A percentile compares a stretch with the other conserved stretches of the same genome.
Conservation (phyloP, 2,113 vertebrate species). For the Emydocephalus ijimae region DNA sequence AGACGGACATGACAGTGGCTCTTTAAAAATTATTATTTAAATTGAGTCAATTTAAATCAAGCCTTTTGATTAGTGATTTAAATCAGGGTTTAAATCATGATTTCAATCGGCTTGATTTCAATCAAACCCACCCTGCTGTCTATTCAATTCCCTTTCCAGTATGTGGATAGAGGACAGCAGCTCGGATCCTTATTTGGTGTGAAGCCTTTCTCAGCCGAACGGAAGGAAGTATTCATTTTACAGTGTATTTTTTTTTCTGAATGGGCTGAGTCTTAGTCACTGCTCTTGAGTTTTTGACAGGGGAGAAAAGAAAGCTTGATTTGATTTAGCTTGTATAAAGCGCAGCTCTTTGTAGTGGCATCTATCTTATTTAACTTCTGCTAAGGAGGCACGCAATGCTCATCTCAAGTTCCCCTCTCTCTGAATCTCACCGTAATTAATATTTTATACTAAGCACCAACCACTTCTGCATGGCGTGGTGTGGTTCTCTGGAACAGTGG, state of each 20-base stretch:
- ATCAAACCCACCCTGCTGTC: no score
- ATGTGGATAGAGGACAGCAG: not conserved
- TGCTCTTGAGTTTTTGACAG: not conserved
- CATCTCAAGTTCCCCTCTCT: conserved; percentile 6
- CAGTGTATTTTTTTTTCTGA: not conserved
- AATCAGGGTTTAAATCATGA: no score
- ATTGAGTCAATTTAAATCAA: no score
- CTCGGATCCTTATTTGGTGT: not conserved
- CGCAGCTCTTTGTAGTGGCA: not conserved
- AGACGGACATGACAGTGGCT: no score
- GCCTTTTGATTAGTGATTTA: no score
- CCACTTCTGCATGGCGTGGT: not conserved
- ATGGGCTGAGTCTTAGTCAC: not conserved
- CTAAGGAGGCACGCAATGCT: not conserved
- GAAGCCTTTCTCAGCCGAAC: conserved; percentile 19
- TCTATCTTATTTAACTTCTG: conserved; percentile 23
- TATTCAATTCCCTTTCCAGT: no score
- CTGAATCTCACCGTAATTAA: conserved; percentile 41
- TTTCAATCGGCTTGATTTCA: no score
- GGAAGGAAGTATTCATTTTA: not conserved
- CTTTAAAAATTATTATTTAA: no score
- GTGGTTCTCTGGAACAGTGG: not conserved
- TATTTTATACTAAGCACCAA: conserved; percentile 28
- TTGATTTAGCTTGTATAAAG: not conserved
- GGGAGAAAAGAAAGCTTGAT: not conserved